A percentile compares a stretch with the other conserved stretches of the same genome.
phyloP scores from a whole-genome alignment of 2,888 invertebrate genomes.

The Drosophila meridionalis region DNA sequence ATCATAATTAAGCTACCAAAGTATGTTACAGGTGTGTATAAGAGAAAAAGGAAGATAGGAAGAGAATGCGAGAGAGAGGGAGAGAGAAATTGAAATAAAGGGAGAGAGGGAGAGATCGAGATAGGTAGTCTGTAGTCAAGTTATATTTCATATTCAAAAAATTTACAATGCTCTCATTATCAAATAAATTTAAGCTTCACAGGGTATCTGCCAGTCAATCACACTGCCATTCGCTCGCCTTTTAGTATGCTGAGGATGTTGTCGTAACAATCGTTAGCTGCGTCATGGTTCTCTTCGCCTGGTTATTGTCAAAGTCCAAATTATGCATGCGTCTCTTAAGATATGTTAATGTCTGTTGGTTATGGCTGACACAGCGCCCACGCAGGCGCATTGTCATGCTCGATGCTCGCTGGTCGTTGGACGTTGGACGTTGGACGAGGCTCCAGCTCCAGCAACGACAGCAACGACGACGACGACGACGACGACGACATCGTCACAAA shows the following conservation, averaged over 20 bases:
- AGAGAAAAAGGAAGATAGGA: background rate
- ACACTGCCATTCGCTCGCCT: too few relatives aligned
- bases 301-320: constrained; percentile 74
- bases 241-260: constrained; percentile 75
- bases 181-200: background rate
- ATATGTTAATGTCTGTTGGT: constrained; percentile 69
- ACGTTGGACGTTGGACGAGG: constrained; percentile 34
- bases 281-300: constrained; percentile 48
- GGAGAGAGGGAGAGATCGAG: too few relatives aligned
- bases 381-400: constrained; percentile 72
- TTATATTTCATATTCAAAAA: background rate
- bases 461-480: constrained; percentile 9
- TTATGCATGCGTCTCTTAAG: constrained; percentile 74
- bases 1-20: background rate
- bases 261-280: constrained; percentile 45
- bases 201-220: background rate
- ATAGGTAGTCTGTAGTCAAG: too few relatives aligned
- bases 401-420: constrained; percentile 16
- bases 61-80: background rate
- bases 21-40: background rate
- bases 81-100: too few relatives aligned
- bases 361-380: constrained; percentile 71
- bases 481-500: constrained; percentile 67
- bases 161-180: background rate
- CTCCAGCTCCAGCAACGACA: constrained; percentile 1